phyloP scores from a whole-genome alignment of 1,140 invertebrate species.

The Potamilus streckersoni region DNA sequence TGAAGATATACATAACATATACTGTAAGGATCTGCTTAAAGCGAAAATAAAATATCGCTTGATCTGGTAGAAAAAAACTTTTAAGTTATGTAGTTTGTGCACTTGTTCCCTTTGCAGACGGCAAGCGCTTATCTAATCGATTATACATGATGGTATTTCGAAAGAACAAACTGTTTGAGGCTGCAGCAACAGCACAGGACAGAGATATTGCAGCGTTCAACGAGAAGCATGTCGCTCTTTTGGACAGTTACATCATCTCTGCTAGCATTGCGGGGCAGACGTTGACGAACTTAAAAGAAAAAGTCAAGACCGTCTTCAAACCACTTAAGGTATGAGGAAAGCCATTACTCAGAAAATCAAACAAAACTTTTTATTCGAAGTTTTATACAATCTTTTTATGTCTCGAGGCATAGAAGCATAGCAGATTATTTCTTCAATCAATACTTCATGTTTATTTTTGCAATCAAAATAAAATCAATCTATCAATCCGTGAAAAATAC shows the following conservation, averaged over 20 bases:
- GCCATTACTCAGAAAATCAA: neutral
- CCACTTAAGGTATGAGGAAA: slow-evolving; percentile 48
- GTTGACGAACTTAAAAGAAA: slow-evolving; percentile 44
- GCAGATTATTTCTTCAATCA: neutral
- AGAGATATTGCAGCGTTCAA: slow-evolving; percentile 10
- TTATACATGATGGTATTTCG: slow-evolving; percentile 55
- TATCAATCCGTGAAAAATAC: no score
- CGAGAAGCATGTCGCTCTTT: slow-evolving; percentile 2
- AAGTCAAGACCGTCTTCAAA: slow-evolving; percentile 54
- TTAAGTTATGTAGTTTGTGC: no score
- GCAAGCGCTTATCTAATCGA: slow-evolving; percentile 13
- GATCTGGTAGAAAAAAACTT: no score
- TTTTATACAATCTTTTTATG: neutral
- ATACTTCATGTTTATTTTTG: neutral
- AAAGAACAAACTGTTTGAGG: slow-evolving; percentile 46
- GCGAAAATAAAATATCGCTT: no score
- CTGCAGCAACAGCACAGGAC: slow-evolving; percentile 14
- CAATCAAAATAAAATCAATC: no score
- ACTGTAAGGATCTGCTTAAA: no score
- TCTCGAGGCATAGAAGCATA: neutral
- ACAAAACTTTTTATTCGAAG: neutral
- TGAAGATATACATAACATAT: no score
- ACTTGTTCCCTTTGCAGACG: neutral
- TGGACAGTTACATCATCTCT: slow-evolving; percentile 60
- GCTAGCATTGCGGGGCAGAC: slow-evolving; percentile 53